Conservation (phyloP, 2,113 vertebrate genomes). For the Zosterops pallidus region DNA sequence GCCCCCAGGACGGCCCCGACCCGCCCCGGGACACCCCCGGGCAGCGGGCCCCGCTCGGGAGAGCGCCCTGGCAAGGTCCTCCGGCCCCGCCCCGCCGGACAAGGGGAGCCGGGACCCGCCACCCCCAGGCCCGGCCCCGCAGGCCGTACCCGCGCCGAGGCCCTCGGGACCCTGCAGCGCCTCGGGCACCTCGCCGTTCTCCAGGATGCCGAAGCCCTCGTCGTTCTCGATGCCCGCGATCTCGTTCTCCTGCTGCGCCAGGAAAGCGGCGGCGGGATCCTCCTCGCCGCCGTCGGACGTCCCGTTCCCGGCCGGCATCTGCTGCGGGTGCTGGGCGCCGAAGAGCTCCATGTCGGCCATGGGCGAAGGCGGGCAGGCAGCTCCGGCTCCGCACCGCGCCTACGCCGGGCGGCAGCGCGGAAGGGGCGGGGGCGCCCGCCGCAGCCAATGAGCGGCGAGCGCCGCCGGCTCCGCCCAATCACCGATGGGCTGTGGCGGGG, state of each 20-base stretch:
- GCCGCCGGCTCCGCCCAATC: rapidly evolving
- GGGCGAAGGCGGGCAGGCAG: neutral
- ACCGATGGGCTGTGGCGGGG: neutral
- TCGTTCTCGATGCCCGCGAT: conserved; percentile 93
- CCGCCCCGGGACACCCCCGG: neutral
- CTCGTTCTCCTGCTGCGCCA: conserved; percentile 92
- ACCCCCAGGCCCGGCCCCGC: neutral
- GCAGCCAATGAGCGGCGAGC: neutral
- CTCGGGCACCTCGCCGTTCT: conserved; percentile 85
- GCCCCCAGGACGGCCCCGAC: neutral
- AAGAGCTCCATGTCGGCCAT: conserved; percentile 83
- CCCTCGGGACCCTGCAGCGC: conserved; percentile 73
- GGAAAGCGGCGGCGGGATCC: conserved; percentile 89
- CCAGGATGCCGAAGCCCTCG: conserved; percentile 90
- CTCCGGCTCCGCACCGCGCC: neutral
- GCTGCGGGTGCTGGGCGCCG: conserved; percentile 49
- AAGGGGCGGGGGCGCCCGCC: neutral
- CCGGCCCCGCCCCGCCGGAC: too few relatives aligned
- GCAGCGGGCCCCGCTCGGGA: neutral
- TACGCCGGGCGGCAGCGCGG: neutral
- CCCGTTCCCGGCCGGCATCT: conserved; percentile 64
- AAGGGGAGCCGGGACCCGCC: too few relatives aligned
- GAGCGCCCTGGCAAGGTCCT: neutral
- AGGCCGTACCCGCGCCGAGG: conserved; percentile 36
- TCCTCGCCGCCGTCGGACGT: conserved; percentile 77